Evolutionary conservation across 2,113 vertebrate species (phyloP), one percentile per base, ranked within the genome.

Genomic region (Pipa parva): DNA sequence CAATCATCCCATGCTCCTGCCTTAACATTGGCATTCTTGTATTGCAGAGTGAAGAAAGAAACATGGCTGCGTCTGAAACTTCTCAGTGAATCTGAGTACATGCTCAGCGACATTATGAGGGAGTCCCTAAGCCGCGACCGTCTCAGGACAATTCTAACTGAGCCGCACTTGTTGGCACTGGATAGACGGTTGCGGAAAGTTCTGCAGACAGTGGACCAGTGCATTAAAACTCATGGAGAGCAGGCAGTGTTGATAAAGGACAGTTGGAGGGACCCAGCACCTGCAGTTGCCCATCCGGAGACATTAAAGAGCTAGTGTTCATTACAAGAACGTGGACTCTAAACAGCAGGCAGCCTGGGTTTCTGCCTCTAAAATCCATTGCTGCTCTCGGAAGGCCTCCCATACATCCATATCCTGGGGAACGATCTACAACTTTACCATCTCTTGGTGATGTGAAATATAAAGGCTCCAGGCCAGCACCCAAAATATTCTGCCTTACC

Each of bases 71-170:
- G 90, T 0, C 87, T 99, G 52, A 88, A 80, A 77, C 89, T 98
- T 26, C 42, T 98, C 78, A 75, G 88, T 0, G 80, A 74, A 18
- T 76, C 85, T 0, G 84, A 88, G 2, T 97, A 91, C 71, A 84
- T 59, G 17, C 91, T 98, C 25, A 98, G 97, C 0, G 93, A 95
- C 0, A 78, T 96, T 49, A 97, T 99, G 95, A 84, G 93, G 50
- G 96, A 98, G 67, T 98, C 97, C 0, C 84, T 99, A 28, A 74
- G 78, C 3, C 77, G 74, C n/a, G 97, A 98, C 72, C 72, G 28
- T 21, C 86, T 99, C 27, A 69, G 49, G 1, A 92, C 93, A 0
- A 33, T 99, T 37, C 86, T 98, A 72, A 90, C 90, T 0, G 94
- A 98, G 36, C 89, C 88, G 2, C 96, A 99, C 59, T 87, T 99